Evolutionary conservation across 2,888 invertebrate genomes (phyloP), one percentile per base, ranked within the genome.

Genomic region (Chloroclystis v-ata): DNA sequence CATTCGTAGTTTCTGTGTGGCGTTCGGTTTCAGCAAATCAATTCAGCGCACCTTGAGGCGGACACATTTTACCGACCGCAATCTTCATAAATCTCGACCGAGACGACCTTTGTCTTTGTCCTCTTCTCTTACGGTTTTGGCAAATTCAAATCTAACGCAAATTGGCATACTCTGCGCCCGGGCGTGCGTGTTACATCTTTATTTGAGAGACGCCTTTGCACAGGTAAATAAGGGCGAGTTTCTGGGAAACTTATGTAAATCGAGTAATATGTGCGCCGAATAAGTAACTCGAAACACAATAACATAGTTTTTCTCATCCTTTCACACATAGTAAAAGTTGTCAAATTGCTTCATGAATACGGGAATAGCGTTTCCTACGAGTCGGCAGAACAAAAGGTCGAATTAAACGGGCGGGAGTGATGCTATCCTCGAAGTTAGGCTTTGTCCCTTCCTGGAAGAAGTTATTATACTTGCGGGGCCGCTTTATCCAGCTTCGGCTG

Each of bases 21-120:
- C n/a, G n/a, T n/a, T n/a, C 43, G 54, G 40, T 52, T 49, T 54
- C 52, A 47, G 41, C 47, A 52, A 57, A 56, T 59, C 56, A 54
- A 59, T 59, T 59, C 56, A 38, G 37, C 45, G 43, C 57, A 65
- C 63, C 57, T 63, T 62, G 54, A 43, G 38, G 63, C 63, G 61
- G 62, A 62, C 65, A 56, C 66, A 70, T 66, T 66, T 68, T 66
- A 69, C 65, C 63, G 57, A 63, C 69, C 77, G 74, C 77, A 81
- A 82, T 82, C 78, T 80, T 75, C 75, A 81, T 82, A 82, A 82
- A 82, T 82, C 80, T 78, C 70, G 59, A 60, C 67, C 65, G 67
- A 64, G 65, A 65, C 76, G 78, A 78, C 78, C 78, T 81, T 80
- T 81, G 78, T 81, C 80, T 78, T 69, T 75, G 79, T 78, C 69